Conservation (phyloP, 1,140 invertebrate species). For the Drosophila erecta region DNA sequence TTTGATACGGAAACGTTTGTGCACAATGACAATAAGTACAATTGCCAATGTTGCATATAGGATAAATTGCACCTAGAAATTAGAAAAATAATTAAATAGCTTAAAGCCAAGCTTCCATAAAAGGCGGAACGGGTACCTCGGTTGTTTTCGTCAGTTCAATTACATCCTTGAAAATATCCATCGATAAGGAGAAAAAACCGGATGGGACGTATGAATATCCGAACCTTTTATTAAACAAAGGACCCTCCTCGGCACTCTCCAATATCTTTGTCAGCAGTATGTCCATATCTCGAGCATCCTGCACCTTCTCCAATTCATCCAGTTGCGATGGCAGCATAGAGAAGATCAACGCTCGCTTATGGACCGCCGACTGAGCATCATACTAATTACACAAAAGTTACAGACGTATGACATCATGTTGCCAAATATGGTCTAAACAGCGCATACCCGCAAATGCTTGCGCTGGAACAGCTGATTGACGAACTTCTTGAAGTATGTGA, state of each 20-base stretch:
- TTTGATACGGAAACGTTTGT: conserved; percentile 44
- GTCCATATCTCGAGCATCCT: conserved; percentile 72
- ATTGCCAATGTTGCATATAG: conserved; percentile 29
- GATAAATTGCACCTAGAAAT: conserved; percentile 63
- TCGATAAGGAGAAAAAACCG: conserved; percentile 42
- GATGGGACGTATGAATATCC: conserved; percentile 32
- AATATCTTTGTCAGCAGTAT: conserved; percentile 61
- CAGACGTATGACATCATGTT: conserved; percentile 62
- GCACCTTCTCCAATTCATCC: conserved; percentile 48
- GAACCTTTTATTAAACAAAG: conserved; percentile 7
- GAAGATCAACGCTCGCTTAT: conserved; percentile 61
- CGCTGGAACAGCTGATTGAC: conserved; percentile 59
- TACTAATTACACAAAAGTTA: conserved; percentile 44
- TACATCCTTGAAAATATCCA: conserved; percentile 58
- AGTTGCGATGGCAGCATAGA: conserved; percentile 53
- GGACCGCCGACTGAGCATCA: conserved; percentile 30
- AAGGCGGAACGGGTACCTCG: conserved; percentile 52
- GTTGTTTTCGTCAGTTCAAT: conserved; percentile 47
- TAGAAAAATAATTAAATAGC: not conserved
- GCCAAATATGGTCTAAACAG: not conserved
- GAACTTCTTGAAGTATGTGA: conserved; percentile 75
- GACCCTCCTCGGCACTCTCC: conserved; percentile 32
- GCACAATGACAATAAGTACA: conserved; percentile 44
- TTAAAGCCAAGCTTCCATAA: not conserved
- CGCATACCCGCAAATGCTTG: conserved; percentile 56